phyloP scores from a whole-genome alignment of 2,888 invertebrate genomes.

The Nomada flava region DNA sequence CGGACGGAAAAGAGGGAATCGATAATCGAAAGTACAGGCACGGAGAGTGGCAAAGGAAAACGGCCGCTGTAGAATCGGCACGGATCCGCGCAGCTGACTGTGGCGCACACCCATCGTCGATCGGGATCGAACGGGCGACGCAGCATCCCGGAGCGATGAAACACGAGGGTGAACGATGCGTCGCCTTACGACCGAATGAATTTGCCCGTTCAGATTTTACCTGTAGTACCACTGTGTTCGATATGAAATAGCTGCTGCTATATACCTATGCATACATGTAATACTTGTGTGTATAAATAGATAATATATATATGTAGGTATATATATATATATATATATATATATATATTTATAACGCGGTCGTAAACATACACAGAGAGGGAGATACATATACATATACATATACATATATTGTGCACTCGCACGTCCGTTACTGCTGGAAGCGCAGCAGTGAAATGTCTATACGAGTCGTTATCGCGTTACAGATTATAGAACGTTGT shows the following conservation, averaged over 20 bases:
- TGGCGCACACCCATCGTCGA: slow-evolving; percentile 22
- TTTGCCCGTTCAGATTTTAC: background rate
- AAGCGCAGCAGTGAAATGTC: background rate
- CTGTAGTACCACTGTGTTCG: slow-evolving; percentile 33
- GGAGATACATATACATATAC: no score
- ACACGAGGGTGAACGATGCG: slow-evolving; percentile 28
- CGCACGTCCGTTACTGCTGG: background rate
- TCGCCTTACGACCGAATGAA: slow-evolving; percentile 1
- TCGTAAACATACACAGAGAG: no score
- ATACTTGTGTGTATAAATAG: background rate
- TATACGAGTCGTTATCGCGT: slow-evolving; percentile 50
- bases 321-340: background rate
- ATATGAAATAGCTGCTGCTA: slow-evolving; percentile 12
- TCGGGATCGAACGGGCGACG: slow-evolving; percentile 27
- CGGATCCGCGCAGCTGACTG: background rate
- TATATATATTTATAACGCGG: background rate
- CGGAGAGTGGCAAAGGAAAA: background rate
- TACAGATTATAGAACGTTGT: slow-evolving; percentile 64
- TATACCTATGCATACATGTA: background rate
- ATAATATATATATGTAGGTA: background rate
- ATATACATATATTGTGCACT: background rate
- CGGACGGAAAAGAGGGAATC: background rate
- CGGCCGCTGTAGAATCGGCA: background rate
- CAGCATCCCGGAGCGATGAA: slow-evolving; percentile 1
- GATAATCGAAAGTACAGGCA: background rate